phyloP scores from a whole-genome alignment of 1,140 invertebrate genomes.

The Anadara kagoshimensis region DNA sequence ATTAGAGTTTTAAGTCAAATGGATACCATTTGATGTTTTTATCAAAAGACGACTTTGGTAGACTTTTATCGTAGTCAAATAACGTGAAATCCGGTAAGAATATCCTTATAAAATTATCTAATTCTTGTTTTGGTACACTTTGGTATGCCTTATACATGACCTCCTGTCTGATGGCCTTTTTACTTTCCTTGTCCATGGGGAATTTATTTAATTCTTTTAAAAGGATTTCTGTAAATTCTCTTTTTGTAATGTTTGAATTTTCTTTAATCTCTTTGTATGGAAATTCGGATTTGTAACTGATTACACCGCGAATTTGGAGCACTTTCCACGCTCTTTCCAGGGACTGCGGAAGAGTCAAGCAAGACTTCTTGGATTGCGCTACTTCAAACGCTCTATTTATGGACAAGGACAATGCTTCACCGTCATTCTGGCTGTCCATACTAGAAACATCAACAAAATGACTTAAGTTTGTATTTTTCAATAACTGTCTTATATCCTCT shows the following conservation, averaged over 20 bases:
- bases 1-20: constrained; percentile 6
- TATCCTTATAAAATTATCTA: constrained; percentile 1
- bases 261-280: background rate
- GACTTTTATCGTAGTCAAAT: constrained; percentile 22
- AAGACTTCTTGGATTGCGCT: background rate
- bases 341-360: background rate
- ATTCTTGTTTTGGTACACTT: background rate
- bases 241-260: constrained; percentile 8
- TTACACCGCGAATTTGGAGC: constrained; percentile 15
- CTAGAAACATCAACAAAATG: constrained; percentile 4
- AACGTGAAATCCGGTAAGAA: constrained; percentile 19
- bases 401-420: constrained; percentile 5
- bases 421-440: constrained; percentile 11
- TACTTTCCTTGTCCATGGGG: constrained; percentile 1
- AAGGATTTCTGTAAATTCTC: constrained; percentile 5
- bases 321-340: constrained; percentile 11
- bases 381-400: constrained; percentile 16
- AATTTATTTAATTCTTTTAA: background rate
- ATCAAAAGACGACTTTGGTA: background rate
- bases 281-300: background rate
- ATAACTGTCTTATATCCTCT: constrained; percentile 12
- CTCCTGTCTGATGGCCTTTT: background rate
- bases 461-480: constrained; percentile 2
- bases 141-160: constrained; percentile 4
- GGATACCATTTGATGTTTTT: constrained; percentile 2